Conservation (phyloP, 2,888 invertebrate genomes). For the Thera britannica region DNA sequence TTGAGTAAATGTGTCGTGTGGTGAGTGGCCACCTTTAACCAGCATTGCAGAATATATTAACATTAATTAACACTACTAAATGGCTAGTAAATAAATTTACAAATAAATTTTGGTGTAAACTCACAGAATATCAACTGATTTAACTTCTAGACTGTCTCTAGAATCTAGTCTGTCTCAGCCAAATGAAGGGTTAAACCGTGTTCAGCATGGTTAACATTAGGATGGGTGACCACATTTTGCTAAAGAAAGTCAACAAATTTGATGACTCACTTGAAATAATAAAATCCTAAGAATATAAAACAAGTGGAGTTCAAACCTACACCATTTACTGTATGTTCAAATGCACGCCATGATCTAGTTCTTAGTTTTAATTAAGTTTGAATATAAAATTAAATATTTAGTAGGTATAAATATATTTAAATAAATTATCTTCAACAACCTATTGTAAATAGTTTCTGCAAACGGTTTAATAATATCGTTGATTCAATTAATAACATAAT, state of each 20-base stretch:
- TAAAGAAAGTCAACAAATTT: too few species aligned
- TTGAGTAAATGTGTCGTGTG: background rate
- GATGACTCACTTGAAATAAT: too few species aligned
- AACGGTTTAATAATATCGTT: background rate
- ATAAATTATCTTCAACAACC: background rate
- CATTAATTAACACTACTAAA: background rate
- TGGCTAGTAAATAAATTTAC: background rate
- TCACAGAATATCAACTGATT: too few species aligned
- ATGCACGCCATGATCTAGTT: background rate
- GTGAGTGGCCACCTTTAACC: background rate
- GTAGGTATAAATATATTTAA: background rate
- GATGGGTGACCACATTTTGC: too few species aligned
- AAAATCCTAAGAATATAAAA: too few species aligned
- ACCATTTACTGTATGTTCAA: background rate
- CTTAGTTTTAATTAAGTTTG: too few species aligned
- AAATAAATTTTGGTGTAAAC: too few species aligned
- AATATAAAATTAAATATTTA: background rate
- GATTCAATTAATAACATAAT: constrained; percentile 1
- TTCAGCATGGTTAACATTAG: too few species aligned
- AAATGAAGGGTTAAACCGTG: too few species aligned
- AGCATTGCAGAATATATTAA: background rate
- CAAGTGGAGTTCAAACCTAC: too few species aligned
- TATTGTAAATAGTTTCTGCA: constrained; percentile 9
- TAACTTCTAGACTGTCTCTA: too few species aligned
- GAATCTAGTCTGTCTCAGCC: too few species aligned